Evolutionary conservation across 2,113 vertebrate genomes (phyloP).

Genomic region (Zapus hudsonius): DNA sequence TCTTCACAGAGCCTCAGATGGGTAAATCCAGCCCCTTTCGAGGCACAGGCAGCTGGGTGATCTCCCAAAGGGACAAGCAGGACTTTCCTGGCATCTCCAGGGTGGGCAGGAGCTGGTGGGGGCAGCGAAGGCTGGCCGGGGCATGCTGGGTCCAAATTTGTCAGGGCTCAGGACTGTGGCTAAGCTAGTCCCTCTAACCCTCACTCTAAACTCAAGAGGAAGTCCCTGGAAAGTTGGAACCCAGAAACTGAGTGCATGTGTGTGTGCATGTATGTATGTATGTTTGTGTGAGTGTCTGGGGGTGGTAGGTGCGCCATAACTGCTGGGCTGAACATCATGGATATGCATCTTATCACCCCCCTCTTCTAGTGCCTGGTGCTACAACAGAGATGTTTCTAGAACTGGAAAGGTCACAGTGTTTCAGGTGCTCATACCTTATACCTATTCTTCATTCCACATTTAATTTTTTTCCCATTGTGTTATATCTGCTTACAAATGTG

Average conservation of each 20-base stretch:
- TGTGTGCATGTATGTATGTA: too few relatives aligned
- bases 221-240: neutral
- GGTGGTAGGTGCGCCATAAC: too few relatives aligned
- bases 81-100: neutral
- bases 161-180: neutral
- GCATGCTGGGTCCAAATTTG: neutral
- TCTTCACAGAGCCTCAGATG: rapidly evolving
- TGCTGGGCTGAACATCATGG: neutral
- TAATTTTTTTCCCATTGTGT: neutral
- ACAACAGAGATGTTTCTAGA: neutral
- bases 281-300: too few relatives aligned
- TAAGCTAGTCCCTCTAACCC: neutral
- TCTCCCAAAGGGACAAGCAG: neutral
- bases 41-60: neutral
- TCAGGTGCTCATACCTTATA: neutral
- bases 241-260: neutral
- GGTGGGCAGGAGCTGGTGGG: neutral
- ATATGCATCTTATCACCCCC: neutral
- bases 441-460: neutral
- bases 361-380: neutral
- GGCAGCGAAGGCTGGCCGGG: neutral
- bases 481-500: neutral
- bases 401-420: neutral
- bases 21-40: neutral
- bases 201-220: neutral